Conservation (phyloP, 35 echinoderm and acorn worm species). For the Patiria miniata region DNA sequence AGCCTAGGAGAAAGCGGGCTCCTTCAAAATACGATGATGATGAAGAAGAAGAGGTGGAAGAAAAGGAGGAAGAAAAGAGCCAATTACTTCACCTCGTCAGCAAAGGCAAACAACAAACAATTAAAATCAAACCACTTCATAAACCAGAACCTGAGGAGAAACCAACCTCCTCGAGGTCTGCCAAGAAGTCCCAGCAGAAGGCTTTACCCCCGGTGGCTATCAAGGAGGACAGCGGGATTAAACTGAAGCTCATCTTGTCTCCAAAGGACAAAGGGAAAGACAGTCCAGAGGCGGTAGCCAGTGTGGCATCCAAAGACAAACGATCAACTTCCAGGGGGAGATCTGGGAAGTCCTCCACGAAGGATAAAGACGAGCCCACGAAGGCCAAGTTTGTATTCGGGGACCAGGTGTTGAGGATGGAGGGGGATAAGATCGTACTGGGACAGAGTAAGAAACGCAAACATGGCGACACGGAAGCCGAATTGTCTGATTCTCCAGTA, state of each 20-base stretch:
- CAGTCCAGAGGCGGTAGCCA: not conserved
- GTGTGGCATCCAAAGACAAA: not conserved
- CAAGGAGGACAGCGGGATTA: slow-evolving; percentile 52
- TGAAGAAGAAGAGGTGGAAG: slow-evolving; percentile 12
- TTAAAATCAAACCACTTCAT: slow-evolving; percentile 44
- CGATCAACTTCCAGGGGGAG: not conserved
- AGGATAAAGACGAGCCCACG: slow-evolving; percentile 24
- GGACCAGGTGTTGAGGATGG: slow-evolving; percentile 40
- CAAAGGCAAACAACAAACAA: slow-evolving; percentile 6
- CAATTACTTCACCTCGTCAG: slow-evolving; percentile 2
- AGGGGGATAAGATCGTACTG: slow-evolving; percentile 28
- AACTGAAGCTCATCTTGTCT: slow-evolving; percentile 63
- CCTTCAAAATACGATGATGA: not conserved
- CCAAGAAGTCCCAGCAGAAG: slow-evolving; percentile 27
- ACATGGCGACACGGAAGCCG: not conserved
- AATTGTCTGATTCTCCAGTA: not conserved
- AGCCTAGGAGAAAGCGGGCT: not conserved
- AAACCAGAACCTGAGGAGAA: slow-evolving; percentile 13
- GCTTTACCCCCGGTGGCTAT: slow-evolving; percentile 15
- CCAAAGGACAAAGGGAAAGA: slow-evolving; percentile 12
- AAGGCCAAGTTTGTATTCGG: slow-evolving; percentile 49
- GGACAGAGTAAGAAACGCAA: slow-evolving; percentile 40
- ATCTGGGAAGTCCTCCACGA: not conserved
- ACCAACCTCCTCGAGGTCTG: not conserved
- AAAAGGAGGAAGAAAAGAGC: not conserved